These are phyloP conservation scores for Rhineura floridana DNA, from an alignment of 2,113 vertebrate species.

Conservation along the genomic window DNA sequence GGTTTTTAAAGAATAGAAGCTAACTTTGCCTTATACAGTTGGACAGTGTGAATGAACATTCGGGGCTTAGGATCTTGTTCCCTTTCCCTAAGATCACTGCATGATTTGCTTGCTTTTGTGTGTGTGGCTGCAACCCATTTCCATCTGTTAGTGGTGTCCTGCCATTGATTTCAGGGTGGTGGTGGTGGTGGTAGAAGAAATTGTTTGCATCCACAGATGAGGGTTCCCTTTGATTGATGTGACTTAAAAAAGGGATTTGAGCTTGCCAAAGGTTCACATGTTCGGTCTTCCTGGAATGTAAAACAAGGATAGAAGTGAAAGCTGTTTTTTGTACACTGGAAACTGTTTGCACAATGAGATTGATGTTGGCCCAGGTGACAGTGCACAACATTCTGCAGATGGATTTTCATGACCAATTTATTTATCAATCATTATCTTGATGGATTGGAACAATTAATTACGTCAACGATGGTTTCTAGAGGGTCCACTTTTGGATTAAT, in stretches of 20 bases:
- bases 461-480: slow-evolving; percentile 63
- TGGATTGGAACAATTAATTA: slow-evolving; percentile 58
- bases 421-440: slow-evolving; percentile 42
- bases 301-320: neutral
- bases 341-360: neutral
- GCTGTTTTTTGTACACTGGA: neutral
- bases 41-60: neutral
- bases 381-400: neutral
- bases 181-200: neutral
- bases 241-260: neutral
- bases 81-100: neutral
- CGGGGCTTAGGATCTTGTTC: neutral
- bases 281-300: neutral
- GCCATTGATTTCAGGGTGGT: neutral
- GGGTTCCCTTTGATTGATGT: neutral
- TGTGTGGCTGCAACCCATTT: neutral
- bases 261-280: neutral
- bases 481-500: slow-evolving; percentile 60
- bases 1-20: neutral
- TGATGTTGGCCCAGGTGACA: neutral
- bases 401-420: slow-evolving; percentile 27
- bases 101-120: neutral
- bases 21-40: neutral
- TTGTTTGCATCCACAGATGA: neutral
- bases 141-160: neutral